Conservation (phyloP, 2,888 invertebrate species). For the Galeruca laticollis region DNA sequence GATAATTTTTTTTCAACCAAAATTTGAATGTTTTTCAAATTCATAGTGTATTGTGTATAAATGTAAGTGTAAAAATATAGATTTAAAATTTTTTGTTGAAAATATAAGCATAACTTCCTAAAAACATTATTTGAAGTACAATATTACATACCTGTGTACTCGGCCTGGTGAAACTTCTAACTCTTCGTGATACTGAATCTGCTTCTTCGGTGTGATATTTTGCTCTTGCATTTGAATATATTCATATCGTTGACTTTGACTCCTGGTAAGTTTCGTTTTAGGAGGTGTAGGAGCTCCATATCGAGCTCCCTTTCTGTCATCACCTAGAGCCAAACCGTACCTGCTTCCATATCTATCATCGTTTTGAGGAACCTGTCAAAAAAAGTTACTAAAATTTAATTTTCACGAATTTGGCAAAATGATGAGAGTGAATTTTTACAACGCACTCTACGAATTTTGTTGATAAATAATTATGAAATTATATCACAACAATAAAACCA, state of each 20-base stretch:
- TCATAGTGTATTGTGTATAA: too few relatives aligned
- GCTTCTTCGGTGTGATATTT: slow-evolving; percentile 64
- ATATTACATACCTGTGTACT: slow-evolving; percentile 56
- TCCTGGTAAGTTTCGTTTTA: slow-evolving; percentile 50
- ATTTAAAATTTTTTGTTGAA: too few relatives aligned
- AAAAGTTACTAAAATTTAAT: too few relatives aligned
- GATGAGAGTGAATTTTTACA: too few relatives aligned
- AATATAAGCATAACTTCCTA: not conserved
- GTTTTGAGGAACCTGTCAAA: slow-evolving; percentile 54
- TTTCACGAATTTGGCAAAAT: too few relatives aligned
- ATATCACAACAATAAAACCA: too few relatives aligned
- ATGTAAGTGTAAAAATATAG: too few relatives aligned
- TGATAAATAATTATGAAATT: too few relatives aligned
- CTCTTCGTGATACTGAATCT: slow-evolving; percentile 62
- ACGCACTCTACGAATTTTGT: too few relatives aligned
- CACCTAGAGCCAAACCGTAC: slow-evolving; percentile 68
- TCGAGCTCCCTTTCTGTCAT: slow-evolving; percentile 61
- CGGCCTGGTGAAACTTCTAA: slow-evolving; percentile 71
- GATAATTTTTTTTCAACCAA: too few relatives aligned
- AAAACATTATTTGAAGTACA: not conserved
- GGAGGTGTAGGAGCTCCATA: slow-evolving; percentile 54
- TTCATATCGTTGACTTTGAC: slow-evolving; percentile 67
- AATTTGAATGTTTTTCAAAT: too few relatives aligned
- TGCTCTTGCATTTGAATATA: slow-evolving; percentile 69
- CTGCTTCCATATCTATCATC: slow-evolving; percentile 66